These are phyloP conservation scores for Salmo trutta DNA, from an alignment of 2,797 vertebrate species.

Conservation along the genomic window DNA sequence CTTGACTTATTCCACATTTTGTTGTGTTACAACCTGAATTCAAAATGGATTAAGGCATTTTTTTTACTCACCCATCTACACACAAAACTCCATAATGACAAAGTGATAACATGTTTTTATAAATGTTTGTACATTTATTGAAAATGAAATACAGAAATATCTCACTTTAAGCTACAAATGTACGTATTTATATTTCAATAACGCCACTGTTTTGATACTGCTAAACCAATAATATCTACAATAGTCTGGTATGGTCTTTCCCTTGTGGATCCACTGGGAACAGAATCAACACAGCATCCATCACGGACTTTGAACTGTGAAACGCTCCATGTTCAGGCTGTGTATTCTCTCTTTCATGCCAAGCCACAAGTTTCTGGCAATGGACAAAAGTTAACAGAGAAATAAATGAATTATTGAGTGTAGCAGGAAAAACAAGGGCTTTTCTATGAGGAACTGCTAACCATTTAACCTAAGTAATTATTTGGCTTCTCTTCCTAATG, in stretches of 20 bases:
- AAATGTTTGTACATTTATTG: too few relatives aligned
- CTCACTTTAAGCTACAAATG: too few relatives aligned
- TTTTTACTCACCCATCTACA: too few relatives aligned
- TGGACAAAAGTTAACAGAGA: conserved; percentile 36
- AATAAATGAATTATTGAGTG: conserved; percentile 42
- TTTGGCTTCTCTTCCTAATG: conserved; percentile 55
- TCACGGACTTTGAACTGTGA: not conserved
- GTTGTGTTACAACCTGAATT: too few relatives aligned
- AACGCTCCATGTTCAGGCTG: conserved; percentile 28
- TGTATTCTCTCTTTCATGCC: conserved; percentile 31
- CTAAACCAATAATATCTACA: not conserved
- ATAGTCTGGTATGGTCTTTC: not conserved
- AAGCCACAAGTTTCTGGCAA: conserved; percentile 25
- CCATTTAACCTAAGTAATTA: conserved; percentile 57
- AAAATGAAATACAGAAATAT: too few relatives aligned
- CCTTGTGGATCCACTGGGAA: not conserved
- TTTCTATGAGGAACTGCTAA: conserved; percentile 36
- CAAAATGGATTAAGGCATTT: too few relatives aligned
- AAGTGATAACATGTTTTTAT: too few relatives aligned
- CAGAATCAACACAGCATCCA: conserved; percentile 29
- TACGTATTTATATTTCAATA: not conserved
- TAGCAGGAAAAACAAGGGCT: conserved; percentile 37
- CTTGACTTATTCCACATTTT: too few relatives aligned
- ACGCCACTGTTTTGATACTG: not conserved
- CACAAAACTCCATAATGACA: too few relatives aligned